A percentile compares a stretch with the other conserved stretches of the same genome.
Conservation (phyloP, 2,113 vertebrate genomes). For the Haliaeetus leucogaster region DNA sequence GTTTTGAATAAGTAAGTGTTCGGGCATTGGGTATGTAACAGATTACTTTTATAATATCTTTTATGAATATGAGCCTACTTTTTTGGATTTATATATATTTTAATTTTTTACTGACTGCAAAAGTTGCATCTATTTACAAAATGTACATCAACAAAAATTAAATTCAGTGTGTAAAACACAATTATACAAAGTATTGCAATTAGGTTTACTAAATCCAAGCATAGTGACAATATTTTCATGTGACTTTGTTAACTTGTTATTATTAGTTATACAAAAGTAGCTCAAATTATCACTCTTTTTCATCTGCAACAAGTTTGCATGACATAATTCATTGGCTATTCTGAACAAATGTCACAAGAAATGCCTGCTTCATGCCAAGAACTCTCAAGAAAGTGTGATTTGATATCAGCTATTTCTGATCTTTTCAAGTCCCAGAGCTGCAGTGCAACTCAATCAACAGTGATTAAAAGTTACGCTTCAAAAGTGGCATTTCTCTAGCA, state of each 20-base stretch:
- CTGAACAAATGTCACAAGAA: not conserved
- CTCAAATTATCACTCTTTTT: not conserved
- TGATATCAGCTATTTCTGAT: not conserved
- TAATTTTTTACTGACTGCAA: not conserved
- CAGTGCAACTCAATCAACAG: not conserved
- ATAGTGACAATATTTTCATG: not conserved
- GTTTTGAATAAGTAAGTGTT: slow-evolving; percentile 33
- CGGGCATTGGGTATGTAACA: not conserved
- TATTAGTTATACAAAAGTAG: not conserved
- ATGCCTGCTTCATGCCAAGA: not conserved
- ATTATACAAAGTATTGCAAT: not conserved
- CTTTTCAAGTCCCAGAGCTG: not conserved
- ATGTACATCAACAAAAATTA: not conserved
- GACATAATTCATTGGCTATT: not conserved
- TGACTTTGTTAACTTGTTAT: not conserved
- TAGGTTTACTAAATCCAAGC: not conserved
- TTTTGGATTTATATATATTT: not conserved
- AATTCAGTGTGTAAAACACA: not conserved
- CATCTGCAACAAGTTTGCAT: not conserved
- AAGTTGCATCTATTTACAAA: not conserved
- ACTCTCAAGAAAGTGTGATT: not conserved
- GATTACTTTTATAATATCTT: not conserved
- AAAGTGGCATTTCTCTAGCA: not conserved
- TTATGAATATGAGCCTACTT: not conserved
- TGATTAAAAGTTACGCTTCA: not conserved